A percentile compares a stretch with the other conserved stretches of the same genome.
These are phyloP conservation scores for Myoxocephalus aenaeus DNA, from an alignment of 2,797 vertebrate species.

Conservation along the genomic window DNA sequence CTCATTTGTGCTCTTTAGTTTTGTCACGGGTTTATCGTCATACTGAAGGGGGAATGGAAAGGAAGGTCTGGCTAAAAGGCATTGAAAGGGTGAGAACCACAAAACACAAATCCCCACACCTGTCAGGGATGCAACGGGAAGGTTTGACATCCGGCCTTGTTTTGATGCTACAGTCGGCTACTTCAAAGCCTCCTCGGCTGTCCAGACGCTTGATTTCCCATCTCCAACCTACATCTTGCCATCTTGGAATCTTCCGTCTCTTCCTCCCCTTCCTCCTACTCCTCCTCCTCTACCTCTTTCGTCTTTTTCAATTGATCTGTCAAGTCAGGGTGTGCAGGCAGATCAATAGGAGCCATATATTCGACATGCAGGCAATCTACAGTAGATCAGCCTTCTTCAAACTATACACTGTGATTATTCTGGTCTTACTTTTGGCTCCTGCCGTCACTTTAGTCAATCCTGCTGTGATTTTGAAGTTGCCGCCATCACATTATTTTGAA, in stretches of 20 bases:
- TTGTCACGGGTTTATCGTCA: too few species aligned
- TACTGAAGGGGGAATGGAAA: constrained; percentile 58
- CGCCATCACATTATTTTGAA: constrained; percentile 62
- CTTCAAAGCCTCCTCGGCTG: constrained; percentile 38
- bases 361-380: constrained; percentile 66
- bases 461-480: constrained; percentile 34
- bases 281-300: background rate
- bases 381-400: constrained; percentile 43
- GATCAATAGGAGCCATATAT: constrained; percentile 69
- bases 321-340: constrained; percentile 37
- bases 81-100: constrained; percentile 16
- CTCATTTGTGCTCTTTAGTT: too few species aligned
- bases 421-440: constrained; percentile 33
- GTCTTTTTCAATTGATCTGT: constrained; percentile 65
- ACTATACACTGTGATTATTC: constrained; percentile 61
- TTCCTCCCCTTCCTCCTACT: background rate
- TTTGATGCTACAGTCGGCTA: constrained; percentile 43
- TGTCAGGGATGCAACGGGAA: constrained; percentile 56
- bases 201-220: constrained; percentile 36
- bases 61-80: constrained; percentile 67
- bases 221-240: constrained; percentile 22
- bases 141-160: constrained; percentile 61
- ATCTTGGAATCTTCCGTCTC: background rate
- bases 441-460: constrained; percentile 67
- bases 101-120: constrained; percentile 70